Conservation (phyloP, 2,113 vertebrate genomes). For the Notiomystis cincta region DNA sequence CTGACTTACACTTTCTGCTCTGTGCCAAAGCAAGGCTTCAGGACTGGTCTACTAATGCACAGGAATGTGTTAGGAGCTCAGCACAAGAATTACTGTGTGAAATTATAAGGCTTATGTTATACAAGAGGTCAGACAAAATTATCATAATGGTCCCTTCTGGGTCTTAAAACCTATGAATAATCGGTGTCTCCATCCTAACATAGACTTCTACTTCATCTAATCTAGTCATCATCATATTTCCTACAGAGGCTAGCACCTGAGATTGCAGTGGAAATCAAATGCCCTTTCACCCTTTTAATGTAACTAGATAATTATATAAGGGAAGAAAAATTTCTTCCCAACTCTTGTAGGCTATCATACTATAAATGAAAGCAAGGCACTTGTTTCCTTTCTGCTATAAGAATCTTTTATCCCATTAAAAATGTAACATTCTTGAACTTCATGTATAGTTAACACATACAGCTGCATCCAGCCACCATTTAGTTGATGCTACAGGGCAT, state of each 20-base stretch:
- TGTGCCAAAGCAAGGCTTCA: not conserved
- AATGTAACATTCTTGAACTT: not conserved
- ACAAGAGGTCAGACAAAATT: slow-evolving; percentile 20
- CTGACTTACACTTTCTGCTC: not conserved
- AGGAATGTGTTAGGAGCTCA: not conserved
- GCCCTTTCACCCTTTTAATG: slow-evolving; percentile 2
- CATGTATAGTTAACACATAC: not conserved
- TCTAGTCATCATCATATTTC: not conserved
- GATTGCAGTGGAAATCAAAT: slow-evolving; percentile 11
- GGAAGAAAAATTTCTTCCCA: not conserved
- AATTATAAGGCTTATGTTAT: slow-evolving; percentile 11
- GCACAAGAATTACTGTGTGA: not conserved
- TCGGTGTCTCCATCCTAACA: not conserved
- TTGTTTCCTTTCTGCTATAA: not conserved
- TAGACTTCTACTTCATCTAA: not conserved
- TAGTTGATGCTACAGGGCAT: not conserved
- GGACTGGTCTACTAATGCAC: not conserved
- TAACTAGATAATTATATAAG: not conserved
- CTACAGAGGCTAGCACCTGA: not conserved
- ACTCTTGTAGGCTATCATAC: not conserved
- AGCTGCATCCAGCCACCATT: not conserved
- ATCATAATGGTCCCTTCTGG: slow-evolving; percentile 33
- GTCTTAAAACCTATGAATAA: slow-evolving; percentile 30
- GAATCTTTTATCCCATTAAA: not conserved
- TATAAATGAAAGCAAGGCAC: not conserved